Conservation (phyloP, 23 tunicate genomes). For the Oikopleura vanhoeffeni region DNA sequence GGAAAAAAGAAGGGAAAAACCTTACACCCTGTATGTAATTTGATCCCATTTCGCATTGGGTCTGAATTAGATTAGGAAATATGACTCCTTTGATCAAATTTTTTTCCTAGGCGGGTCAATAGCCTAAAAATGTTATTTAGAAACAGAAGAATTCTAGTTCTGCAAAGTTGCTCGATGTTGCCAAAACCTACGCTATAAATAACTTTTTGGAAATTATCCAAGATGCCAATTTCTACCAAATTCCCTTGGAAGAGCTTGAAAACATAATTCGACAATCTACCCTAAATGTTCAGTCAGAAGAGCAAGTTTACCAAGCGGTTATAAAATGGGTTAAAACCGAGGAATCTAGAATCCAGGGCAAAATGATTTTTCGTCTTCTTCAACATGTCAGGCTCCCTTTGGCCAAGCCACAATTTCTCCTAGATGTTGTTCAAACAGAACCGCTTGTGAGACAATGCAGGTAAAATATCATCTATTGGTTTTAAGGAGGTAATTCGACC, state of each 20-base stretch:
- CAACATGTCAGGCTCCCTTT: conserved; percentile 67
- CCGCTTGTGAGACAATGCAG: conserved; percentile 34
- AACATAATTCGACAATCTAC: conserved; percentile 22
- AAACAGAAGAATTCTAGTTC: neutral
- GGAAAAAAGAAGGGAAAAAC: too few species aligned
- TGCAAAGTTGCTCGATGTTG: conserved; percentile 9
- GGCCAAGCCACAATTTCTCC: conserved; percentile 56
- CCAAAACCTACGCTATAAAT: conserved; percentile 17
- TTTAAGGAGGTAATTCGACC: too few species aligned
- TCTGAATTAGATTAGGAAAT: too few species aligned
- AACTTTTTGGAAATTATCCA: conserved; percentile 16
- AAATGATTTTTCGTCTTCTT: conserved; percentile 25
- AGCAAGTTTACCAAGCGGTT: conserved; percentile 57
- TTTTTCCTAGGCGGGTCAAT: too few species aligned
- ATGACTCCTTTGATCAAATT: too few species aligned
- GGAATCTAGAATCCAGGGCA: conserved; percentile 16
- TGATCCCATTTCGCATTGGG: too few species aligned
- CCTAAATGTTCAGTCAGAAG: conserved; percentile 41
- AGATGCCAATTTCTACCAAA: conserved; percentile 23
- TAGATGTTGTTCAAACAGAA: conserved; percentile 70
- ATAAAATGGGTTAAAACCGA: conserved; percentile 62
- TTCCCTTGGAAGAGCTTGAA: conserved; percentile 27
- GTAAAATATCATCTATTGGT: too few species aligned
- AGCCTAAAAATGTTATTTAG: too few species aligned
- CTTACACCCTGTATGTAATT: too few species aligned